A percentile compares a stretch with the other conserved stretches of the same genome.
Evolutionary conservation across 2,888 invertebrate genomes (phyloP).

Genomic region (Lasioglossum oenotherae): DNA sequence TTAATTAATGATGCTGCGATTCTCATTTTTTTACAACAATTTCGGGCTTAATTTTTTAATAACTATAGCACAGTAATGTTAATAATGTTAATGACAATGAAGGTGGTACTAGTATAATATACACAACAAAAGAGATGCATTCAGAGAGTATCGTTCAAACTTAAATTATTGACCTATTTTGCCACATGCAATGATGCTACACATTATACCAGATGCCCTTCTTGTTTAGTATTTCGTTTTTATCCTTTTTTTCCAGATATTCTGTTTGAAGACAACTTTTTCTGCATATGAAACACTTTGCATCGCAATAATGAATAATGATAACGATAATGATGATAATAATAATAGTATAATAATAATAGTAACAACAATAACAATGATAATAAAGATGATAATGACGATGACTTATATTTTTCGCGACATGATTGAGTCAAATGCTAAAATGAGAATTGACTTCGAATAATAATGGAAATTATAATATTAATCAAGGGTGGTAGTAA

Average conservation of each 20-base stretch:
- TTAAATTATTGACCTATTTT: conserved; percentile 27
- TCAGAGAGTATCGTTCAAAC: conserved; percentile 32
- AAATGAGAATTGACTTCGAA: conserved; percentile 30
- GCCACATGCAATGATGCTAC: conserved; percentile 27
- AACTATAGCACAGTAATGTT: conserved; percentile 51
- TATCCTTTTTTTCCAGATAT: conserved; percentile 6
- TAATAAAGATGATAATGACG: conserved; percentile 42
- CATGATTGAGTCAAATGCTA: conserved; percentile 10
- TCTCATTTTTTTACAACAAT: conserved; percentile 31
- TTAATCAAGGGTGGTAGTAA: conserved; percentile 61
- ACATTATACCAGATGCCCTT: conserved; percentile 34
- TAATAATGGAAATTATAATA: conserved; percentile 51
- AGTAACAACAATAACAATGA: conserved; percentile 51
- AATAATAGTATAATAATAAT: conserved; percentile 51
- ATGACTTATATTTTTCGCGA: conserved; percentile 8
- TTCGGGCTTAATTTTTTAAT: conserved; percentile 39
- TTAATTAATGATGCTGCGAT: conserved; percentile 36
- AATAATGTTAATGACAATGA: conserved; percentile 48
- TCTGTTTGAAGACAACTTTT: not conserved
- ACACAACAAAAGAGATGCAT: conserved; percentile 47
- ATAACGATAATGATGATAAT: conserved; percentile 44
- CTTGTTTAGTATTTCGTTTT: not conserved
- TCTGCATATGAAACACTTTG: conserved; percentile 14
- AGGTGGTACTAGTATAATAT: conserved; percentile 46
- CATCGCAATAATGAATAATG: conserved; percentile 27